Percentiles rank a stretch among this genome's conserved stretches.
Conservation (phyloP, 2,888 invertebrate genomes). For the Hemaris fuciformis region DNA sequence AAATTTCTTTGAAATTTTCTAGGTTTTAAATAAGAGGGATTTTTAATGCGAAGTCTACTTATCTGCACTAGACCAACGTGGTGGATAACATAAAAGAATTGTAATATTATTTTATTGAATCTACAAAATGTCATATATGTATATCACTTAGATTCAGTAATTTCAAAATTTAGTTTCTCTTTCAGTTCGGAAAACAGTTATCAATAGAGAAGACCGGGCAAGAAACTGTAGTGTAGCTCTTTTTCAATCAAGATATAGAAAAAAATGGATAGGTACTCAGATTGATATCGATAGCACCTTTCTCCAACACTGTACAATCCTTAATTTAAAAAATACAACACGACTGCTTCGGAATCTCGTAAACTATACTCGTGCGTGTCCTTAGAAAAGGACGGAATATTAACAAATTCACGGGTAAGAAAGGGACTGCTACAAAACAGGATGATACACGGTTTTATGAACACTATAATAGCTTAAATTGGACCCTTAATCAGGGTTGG, state of each 20-base stretch:
- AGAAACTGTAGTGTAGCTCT: too few species aligned
- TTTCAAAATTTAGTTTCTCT: too few species aligned
- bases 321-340: slow-evolving; percentile 67
- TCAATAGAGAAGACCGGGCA: too few species aligned
- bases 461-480: slow-evolving; percentile 79
- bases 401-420: slow-evolving; percentile 25
- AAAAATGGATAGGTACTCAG: neutral
- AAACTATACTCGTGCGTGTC: slow-evolving; percentile 58
- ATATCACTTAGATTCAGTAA: too few species aligned
- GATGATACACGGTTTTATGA: slow-evolving; percentile 77
- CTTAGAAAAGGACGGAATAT: slow-evolving; percentile 44
- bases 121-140: too few species aligned
- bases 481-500: slow-evolving; percentile 44
- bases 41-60: too few species aligned
- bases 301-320: slow-evolving; percentile 35
- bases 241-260: neutral
- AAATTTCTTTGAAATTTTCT: too few species aligned
- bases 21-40: too few species aligned
- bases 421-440: slow-evolving; percentile 62
- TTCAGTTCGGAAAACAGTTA: too few species aligned
- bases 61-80: too few species aligned
- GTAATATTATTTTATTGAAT: too few species aligned
- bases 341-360: slow-evolving; percentile 64
- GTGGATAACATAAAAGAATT: too few species aligned
- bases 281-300: slow-evolving; percentile 4